Conservation (phyloP, 1,140 invertebrate genomes). For the Drosophila tropicalis region DNA sequence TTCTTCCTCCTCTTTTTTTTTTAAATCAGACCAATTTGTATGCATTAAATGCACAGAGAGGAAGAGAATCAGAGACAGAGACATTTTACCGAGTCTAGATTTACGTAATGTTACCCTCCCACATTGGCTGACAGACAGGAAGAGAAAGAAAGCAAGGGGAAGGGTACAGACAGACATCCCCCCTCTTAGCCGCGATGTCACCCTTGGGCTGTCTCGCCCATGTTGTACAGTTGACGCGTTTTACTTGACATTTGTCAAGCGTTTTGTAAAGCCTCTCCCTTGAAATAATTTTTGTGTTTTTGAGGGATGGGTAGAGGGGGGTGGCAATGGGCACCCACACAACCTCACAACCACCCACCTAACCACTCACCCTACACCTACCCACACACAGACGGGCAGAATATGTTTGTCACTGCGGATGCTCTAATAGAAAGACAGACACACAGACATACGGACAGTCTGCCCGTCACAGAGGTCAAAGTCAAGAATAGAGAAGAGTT, state of each 20-base stretch:
- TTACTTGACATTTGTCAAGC: slow-evolving; percentile 69
- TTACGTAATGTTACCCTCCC: slow-evolving; percentile 72
- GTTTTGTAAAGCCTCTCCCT: slow-evolving; percentile 26
- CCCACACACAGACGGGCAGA: not conserved
- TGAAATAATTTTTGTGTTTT: no score
- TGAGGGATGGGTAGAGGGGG: no score
- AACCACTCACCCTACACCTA: slow-evolving; percentile 26
- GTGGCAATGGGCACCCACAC: not conserved
- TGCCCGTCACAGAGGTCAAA: slow-evolving; percentile 63
- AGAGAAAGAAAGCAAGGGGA: slow-evolving; percentile 21
- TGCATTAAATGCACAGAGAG: slow-evolving; percentile 72
- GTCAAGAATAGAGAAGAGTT: slow-evolving; percentile 57
- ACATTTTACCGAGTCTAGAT: slow-evolving; percentile 58
- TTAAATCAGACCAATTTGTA: slow-evolving; percentile 77
- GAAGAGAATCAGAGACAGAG: not conserved
- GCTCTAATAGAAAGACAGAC: slow-evolving; percentile 52
- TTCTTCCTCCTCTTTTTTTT: slow-evolving; percentile 10
- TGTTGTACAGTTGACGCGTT: slow-evolving; percentile 65
- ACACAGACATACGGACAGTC: slow-evolving; percentile 10
- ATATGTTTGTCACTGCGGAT: slow-evolving; percentile 49
- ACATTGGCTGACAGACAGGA: slow-evolving; percentile 28
- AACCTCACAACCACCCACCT: not conserved
- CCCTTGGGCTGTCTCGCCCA: slow-evolving; percentile 46
- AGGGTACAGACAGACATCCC: not conserved
- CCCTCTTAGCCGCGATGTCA: slow-evolving; percentile 17